Evolutionary conservation across 1,140 invertebrate species (phyloP).

Genomic region (Ips typographus): DNA sequence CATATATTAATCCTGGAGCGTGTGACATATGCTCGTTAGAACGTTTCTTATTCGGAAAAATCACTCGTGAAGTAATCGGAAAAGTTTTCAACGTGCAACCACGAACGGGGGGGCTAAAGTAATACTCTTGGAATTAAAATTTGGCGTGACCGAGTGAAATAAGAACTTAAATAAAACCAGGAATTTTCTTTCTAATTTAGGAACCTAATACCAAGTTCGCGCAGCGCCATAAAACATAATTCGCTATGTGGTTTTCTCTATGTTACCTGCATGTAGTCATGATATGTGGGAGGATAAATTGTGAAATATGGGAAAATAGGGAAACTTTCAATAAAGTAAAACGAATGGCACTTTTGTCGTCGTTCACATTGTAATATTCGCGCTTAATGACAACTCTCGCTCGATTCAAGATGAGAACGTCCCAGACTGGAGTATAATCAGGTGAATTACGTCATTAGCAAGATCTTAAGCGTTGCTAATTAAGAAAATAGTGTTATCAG

Average conservation of each 20-base stretch:
- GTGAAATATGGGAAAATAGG: constrained; percentile 23
- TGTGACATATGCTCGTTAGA: neutral
- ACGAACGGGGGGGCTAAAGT: constrained; percentile 9
- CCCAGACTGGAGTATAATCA: neutral
- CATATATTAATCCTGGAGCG: too few species aligned
- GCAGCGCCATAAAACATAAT: constrained; percentile 26
- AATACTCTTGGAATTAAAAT: constrained; percentile 31
- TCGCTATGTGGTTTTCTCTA: constrained; percentile 25
- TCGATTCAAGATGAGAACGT: neutral
- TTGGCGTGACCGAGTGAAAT: constrained; percentile 28
- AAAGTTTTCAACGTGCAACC: constrained; percentile 19
- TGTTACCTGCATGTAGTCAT: constrained; percentile 26
- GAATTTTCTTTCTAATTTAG: constrained; percentile 31
- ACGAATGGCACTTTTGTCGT: constrained; percentile 9
- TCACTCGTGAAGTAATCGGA: constrained; percentile 18
- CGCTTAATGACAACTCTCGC: neutral
- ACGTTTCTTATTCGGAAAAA: constrained; percentile 9
- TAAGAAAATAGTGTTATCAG: constrained; percentile 6
- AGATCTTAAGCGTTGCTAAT: constrained; percentile 5
- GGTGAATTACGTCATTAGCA: neutral
- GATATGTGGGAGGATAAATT: constrained; percentile 25
- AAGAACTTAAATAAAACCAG: constrained; percentile 26
- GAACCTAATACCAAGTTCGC: constrained; percentile 26
- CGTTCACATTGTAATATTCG: neutral
- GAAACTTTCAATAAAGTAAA: constrained; percentile 26